These are phyloP conservation scores for Alitta virens DNA, from an alignment of 2,888 invertebrate genomes.

Conservation along the genomic window DNA sequence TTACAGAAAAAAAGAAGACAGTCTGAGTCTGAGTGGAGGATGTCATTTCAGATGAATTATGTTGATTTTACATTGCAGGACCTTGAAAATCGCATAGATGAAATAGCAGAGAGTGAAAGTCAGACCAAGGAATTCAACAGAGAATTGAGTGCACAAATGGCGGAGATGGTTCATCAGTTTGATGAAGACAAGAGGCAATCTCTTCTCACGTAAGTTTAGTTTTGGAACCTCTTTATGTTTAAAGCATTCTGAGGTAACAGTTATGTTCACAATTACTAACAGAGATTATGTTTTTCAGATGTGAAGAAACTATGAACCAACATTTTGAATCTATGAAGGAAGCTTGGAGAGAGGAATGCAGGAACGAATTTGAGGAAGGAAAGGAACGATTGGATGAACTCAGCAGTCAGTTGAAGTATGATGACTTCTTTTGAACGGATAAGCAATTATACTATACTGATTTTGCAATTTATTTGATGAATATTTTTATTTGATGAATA, in stretches of 20 bases:
- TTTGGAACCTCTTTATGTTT: background rate
- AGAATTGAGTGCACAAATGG: constrained; percentile 46
- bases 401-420: too few species aligned
- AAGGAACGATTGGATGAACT: constrained; percentile 63
- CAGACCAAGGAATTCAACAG: constrained; percentile 42
- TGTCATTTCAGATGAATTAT: too few species aligned
- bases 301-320: constrained; percentile 37
- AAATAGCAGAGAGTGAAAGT: constrained; percentile 43
- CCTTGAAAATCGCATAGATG: constrained; percentile 40
- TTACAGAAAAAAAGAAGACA: too few species aligned
- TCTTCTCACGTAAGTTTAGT: constrained; percentile 16
- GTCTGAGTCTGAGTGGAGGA: too few species aligned
- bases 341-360: constrained; percentile 37
- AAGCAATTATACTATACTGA: too few species aligned
- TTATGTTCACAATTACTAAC: too few species aligned
- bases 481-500: background rate
- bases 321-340: constrained; percentile 44
- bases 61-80: too few species aligned
- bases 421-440: too few species aligned
- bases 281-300: constrained; percentile 30
- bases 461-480: background rate
- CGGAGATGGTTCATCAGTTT: constrained; percentile 46
- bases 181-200: constrained; percentile 47
- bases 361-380: constrained; percentile 51
- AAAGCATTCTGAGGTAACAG: background rate